Evolutionary conservation across 2,888 invertebrate genomes (phyloP).

Genomic region (Tinea semifulvella): DNA sequence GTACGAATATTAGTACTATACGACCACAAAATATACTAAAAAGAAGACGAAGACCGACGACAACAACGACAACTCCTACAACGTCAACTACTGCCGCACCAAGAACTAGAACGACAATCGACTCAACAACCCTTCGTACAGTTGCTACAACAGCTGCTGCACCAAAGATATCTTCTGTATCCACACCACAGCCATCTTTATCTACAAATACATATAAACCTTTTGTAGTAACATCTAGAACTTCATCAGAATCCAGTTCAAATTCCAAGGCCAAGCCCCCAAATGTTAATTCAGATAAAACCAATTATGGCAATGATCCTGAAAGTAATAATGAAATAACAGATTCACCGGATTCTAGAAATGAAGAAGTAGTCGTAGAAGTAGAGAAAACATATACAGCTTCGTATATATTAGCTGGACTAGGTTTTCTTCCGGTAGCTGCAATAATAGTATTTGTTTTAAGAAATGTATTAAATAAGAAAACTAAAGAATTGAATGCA

Average conservation of each 20-base stretch:
- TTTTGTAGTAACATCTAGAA: slow-evolving; percentile 50
- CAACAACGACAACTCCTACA: slow-evolving; percentile 32
- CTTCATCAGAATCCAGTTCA: slow-evolving; percentile 49
- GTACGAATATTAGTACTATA: slow-evolving; percentile 30
- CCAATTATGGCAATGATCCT: slow-evolving; percentile 27
- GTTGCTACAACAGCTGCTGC: slow-evolving; percentile 16
- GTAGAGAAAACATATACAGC: slow-evolving; percentile 68
- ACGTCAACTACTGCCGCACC: slow-evolving; percentile 19
- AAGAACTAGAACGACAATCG: slow-evolving; percentile 18
- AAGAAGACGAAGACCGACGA: slow-evolving; percentile 56
- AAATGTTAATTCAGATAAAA: slow-evolving; percentile 25
- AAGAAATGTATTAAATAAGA: slow-evolving; percentile 62
- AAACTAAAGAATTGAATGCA: slow-evolving; percentile 62
- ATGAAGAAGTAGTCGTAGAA: slow-evolving; percentile 65
- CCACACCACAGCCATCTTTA: slow-evolving; percentile 27
- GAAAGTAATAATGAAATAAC: slow-evolving; percentile 23
- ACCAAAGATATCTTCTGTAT: slow-evolving; percentile 24
- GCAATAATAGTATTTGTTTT: slow-evolving; percentile 66
- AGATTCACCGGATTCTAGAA: slow-evolving; percentile 26
- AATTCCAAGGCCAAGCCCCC: slow-evolving; percentile 30
- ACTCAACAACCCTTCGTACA: slow-evolving; percentile 16
- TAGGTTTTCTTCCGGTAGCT: slow-evolving; percentile 67
- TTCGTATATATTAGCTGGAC: slow-evolving; percentile 68
- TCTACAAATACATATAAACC: slow-evolving; percentile 34
- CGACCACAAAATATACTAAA: slow-evolving; percentile 39